Evolutionary conservation across 2,888 invertebrate genomes (phyloP).

Genomic region (Agrenia bidenticulata): DNA sequence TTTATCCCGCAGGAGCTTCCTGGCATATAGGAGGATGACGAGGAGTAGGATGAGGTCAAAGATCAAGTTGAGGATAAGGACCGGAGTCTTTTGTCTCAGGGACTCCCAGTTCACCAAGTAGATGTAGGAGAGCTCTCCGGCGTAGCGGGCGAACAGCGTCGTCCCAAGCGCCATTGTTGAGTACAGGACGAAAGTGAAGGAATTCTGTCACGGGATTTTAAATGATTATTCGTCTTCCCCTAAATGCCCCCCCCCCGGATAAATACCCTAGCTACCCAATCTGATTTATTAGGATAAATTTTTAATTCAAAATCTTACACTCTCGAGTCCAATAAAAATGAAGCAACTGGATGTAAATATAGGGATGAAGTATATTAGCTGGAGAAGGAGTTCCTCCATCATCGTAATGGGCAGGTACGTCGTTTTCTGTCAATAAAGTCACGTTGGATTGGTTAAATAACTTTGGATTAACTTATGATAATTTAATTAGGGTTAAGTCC

Average conservation of each 20-base stretch:
- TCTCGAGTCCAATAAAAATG: constrained; percentile 35
- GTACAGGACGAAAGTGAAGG: constrained; percentile 38
- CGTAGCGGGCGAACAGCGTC: constrained; percentile 36
- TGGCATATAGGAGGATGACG: constrained; percentile 29
- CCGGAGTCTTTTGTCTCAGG: constrained; percentile 29
- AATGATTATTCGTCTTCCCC: too few species aligned
- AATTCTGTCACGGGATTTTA: constrained; percentile 29
- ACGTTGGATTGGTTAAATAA: too few species aligned
- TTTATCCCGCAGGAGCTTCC: background rate
- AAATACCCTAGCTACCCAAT: background rate
- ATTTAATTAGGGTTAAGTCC: too few species aligned
- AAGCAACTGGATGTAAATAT: constrained; percentile 35
- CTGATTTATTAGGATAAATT: background rate
- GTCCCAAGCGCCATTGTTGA: constrained; percentile 26
- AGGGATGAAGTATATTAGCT: constrained; percentile 40
- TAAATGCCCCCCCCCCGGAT: too few species aligned
- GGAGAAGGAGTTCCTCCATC: constrained; percentile 38
- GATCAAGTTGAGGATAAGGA: constrained; percentile 27
- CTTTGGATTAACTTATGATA: too few species aligned
- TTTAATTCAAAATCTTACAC: constrained; percentile 20
- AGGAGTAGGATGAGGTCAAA: constrained; percentile 32
- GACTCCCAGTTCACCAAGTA: constrained; percentile 38
- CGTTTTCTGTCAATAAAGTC: constrained; percentile 29
- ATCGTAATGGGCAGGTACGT: constrained; percentile 33
- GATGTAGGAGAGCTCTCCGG: constrained; percentile 33